These are phyloP conservation scores for Rhabdomys pumilio DNA, from an alignment of 2,797 vertebrate genomes.

Conservation along the genomic window DNA sequence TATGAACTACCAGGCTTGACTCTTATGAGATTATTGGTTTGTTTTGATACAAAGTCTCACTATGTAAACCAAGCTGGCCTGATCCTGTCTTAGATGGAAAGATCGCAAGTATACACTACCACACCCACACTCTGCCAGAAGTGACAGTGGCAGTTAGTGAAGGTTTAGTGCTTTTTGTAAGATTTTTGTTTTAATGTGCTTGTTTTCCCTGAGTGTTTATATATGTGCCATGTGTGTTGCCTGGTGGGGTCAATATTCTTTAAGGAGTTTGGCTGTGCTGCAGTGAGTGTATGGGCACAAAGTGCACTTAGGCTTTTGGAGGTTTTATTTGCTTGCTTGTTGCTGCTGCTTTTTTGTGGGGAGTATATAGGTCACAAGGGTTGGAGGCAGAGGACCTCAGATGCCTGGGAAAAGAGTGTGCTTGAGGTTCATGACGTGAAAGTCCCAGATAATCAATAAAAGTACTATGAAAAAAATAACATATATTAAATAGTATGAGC, in stretches of 20 bases:
- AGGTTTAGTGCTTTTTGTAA: neutral
- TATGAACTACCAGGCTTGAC: neutral
- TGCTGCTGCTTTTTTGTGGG: neutral
- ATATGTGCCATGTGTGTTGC: neutral
- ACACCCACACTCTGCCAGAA: neutral
- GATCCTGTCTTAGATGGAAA: neutral
- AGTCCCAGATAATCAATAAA: neutral
- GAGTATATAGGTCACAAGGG: neutral
- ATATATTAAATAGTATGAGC: neutral
- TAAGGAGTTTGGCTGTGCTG: neutral
- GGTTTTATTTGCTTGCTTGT: neutral
- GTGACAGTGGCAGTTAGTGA: neutral
- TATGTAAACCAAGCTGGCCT: neutral
- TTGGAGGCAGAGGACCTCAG: neutral
- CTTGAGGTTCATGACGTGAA: neutral
- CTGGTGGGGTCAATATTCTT: neutral
- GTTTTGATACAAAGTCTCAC: neutral
- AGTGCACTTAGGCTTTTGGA: neutral
- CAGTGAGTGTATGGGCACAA: neutral
- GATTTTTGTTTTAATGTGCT: neutral
- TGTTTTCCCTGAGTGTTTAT: neutral
- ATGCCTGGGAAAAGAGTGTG: neutral
- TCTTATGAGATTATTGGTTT: neutral
- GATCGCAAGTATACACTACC: neutral
- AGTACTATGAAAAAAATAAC: neutral